phyloP scores from a whole-genome alignment of 2,888 invertebrate species.

The Agrochola litura region DNA sequence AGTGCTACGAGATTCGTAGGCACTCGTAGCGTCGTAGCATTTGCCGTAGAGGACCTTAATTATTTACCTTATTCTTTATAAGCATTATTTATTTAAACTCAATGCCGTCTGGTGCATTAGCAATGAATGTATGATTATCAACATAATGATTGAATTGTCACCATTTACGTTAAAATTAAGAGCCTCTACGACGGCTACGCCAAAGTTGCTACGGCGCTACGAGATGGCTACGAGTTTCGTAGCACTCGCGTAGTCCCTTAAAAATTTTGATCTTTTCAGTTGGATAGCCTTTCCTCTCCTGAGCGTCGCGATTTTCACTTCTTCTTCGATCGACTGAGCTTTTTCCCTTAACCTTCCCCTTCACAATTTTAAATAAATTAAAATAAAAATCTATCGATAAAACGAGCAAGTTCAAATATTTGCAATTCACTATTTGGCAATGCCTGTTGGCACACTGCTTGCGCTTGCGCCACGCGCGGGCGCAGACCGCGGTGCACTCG shows the following conservation, averaged over 20 bases:
- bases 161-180: not conserved
- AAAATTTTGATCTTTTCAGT: too few species aligned
- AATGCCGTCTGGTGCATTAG: not conserved
- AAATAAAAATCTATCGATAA: conserved; percentile 22
- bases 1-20: conserved; percentile 42
- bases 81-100: not conserved
- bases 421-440: conserved; percentile 76
- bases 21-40: conserved; percentile 38
- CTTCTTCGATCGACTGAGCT: not conserved
- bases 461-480: conserved; percentile 73
- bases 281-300: not conserved
- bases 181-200: not conserved
- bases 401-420: conserved; percentile 68
- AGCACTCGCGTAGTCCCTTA: not conserved
- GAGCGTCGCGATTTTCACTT: too few species aligned
- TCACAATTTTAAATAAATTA: not conserved
- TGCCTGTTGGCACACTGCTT: conserved; percentile 76
- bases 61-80: not conserved
- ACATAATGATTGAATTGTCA: not conserved
- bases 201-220: conserved; percentile 8
- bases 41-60: conserved; percentile 18
- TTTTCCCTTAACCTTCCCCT: not conserved
- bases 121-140: not conserved
- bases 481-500: conserved; percentile 67
- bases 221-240: not conserved